Evolutionary conservation across 2,888 invertebrate genomes (phyloP).

Genomic region (Pardosa pseudoannulata): DNA sequence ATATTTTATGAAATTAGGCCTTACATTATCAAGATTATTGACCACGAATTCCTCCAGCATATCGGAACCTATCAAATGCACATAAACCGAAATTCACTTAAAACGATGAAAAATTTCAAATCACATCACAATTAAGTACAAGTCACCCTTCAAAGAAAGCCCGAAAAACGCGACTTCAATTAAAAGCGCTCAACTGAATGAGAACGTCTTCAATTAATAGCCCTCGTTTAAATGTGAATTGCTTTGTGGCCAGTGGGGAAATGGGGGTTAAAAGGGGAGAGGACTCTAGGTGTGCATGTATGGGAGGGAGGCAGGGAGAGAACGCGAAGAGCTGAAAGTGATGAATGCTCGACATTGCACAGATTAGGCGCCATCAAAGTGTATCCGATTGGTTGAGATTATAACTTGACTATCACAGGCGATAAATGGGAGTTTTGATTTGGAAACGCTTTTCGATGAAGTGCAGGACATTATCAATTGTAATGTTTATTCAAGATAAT

Average conservation of each 20-base stretch:
- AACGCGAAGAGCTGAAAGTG: neutral
- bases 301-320: neutral
- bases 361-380: conserved; percentile 15
- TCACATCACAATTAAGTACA: neutral
- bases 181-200: conserved; percentile 17
- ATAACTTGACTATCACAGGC: conserved; percentile 10
- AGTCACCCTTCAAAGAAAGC: neutral
- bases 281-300: neutral
- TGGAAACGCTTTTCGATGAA: conserved; percentile 4
- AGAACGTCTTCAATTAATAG: conserved; percentile 12
- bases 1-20: no score
- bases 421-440: conserved; percentile 19
- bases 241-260: conserved; percentile 19
- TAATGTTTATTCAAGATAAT: conserved; percentile 19
- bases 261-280: conserved; percentile 12
- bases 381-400: conserved; percentile 19
- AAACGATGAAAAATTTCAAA: conserved; percentile 1
- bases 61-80: neutral
- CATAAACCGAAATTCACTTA: conserved; percentile 1
- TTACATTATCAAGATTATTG: neutral
- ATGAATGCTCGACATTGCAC: conserved; percentile 15
- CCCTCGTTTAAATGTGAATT: conserved; percentile 16
- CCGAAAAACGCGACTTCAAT: conserved; percentile 1
- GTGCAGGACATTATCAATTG: conserved; percentile 17
- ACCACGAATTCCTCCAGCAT: neutral